Base-by-base conservation (phyloP, 2,888 invertebrate species). In the Callyntrura guangdongensis region DNA sequence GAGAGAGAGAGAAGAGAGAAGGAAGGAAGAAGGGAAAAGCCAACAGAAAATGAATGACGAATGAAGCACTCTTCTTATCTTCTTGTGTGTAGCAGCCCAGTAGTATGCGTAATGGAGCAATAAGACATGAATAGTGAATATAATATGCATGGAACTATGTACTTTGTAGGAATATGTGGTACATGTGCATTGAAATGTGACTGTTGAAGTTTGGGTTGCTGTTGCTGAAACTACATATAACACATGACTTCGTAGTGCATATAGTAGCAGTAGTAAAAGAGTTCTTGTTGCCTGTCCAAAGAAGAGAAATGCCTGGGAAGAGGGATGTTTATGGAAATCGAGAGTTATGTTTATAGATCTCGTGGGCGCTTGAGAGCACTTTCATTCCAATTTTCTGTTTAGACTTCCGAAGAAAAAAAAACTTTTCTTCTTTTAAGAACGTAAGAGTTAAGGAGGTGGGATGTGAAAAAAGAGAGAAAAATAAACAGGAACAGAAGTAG, bases 281-380 rank as follows among this genome's bases (percentile, higher is more conserved):
- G 74, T 56, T 81, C 72, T 72, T 86, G 87, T 22, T 85, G 36
- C 59, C 64, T 81, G 86, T 91, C 87, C 88, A 87, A 85, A 81
- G 56, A 91, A 91, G 88, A 91, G 88, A 84, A 88, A 91, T 88
- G 72, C 74, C 79, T 49, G 69, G 77, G 79, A 91, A 91, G 91
- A 88, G 87, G 91, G 87, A 88, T 91, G 88, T 91, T 88, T 91
- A 88, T 88, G 91, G 85, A 90, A 91, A 91, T 87, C 83, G 83
- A 87, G 91, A 91, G 87, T 91, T 91, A 87, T 91, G 87, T 91
- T 91, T 91, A 87, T 91, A 84, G 87, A 87, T 91, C 91, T 91
- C 87, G 86, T 91, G 91, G 91, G 91, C 91, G 91, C 91, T 87
- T 91, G 85, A 90, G 79, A 90, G 86, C 90, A 90, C 90, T 90